Evolutionary conservation across 2,113 vertebrate genomes (phyloP).

Genomic region (Phyllopteryx taeniolatus): DNA sequence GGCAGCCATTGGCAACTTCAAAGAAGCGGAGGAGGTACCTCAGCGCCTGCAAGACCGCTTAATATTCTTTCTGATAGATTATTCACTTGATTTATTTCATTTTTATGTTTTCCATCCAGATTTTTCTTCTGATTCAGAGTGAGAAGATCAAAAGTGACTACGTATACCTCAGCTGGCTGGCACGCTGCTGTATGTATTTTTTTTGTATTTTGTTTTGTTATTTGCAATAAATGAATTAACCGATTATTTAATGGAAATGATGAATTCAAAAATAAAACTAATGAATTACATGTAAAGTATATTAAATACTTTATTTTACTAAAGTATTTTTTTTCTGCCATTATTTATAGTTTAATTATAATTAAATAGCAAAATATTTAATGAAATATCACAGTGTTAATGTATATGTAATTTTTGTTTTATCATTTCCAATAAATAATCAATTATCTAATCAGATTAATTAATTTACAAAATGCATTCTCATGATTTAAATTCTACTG

Average conservation of each 20-base stretch:
- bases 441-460: too few species aligned
- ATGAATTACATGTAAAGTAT: too few species aligned
- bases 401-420: too few species aligned
- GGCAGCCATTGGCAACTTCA: constrained; percentile 87
- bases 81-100: background rate
- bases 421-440: too few species aligned
- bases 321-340: too few species aligned
- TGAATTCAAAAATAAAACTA: background rate
- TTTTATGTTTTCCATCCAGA: constrained; percentile 64
- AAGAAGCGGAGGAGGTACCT: constrained; percentile 89
- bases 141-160: constrained; percentile 97
- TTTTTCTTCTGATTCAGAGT: constrained; percentile 93
- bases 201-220: background rate
- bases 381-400: too few species aligned
- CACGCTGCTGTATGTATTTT: constrained; percentile 86
- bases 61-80: background rate
- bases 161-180: constrained; percentile 93
- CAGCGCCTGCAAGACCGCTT: background rate
- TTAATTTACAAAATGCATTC: too few species aligned
- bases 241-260: too few species aligned
- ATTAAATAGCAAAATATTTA: too few species aligned
- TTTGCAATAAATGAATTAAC: background rate
- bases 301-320: too few species aligned
- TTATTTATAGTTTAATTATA: too few species aligned
- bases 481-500: too few species aligned